A percentile compares a stretch with the other conserved stretches of the same genome.
phyloP scores from a whole-genome alignment of 2,797 vertebrate genomes.

The Avahi laniger region DNA sequence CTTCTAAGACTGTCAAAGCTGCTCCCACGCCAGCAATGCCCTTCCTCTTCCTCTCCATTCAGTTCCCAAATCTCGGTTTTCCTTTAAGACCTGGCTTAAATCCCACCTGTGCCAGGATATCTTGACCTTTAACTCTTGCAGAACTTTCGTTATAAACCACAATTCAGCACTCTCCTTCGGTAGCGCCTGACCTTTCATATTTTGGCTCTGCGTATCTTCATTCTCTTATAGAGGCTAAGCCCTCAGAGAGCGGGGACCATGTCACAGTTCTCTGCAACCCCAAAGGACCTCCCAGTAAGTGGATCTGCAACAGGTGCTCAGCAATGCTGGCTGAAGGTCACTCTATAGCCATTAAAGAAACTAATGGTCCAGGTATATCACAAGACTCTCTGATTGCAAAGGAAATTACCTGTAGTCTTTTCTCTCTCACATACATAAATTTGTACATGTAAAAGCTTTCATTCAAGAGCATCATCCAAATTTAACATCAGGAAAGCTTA shows the following conservation, averaged over 20 bases:
- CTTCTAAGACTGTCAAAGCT: background rate
- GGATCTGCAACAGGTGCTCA: background rate
- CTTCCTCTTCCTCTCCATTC: background rate
- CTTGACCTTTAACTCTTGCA: background rate
- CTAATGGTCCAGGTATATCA: background rate
- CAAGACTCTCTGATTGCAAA: background rate
- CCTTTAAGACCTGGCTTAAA: background rate
- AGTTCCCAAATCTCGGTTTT: background rate
- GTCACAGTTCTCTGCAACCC: background rate
- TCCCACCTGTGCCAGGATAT: background rate
- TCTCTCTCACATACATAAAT: background rate
- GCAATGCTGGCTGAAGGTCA: background rate
- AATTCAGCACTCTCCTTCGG: background rate
- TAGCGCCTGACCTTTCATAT: background rate
- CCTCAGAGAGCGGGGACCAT: background rate
- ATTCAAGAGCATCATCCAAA: conserved; percentile 22
- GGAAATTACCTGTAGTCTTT: background rate
- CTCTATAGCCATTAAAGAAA: background rate
- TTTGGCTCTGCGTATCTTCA: background rate
- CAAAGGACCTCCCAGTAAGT: background rate
- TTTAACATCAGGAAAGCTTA: background rate
- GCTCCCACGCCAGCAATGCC: background rate
- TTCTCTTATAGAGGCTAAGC: background rate
- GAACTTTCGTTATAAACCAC: background rate
- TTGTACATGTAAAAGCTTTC: background rate